Conservation (phyloP, 2,113 vertebrate species). For the Brachyistius frenatus region DNA sequence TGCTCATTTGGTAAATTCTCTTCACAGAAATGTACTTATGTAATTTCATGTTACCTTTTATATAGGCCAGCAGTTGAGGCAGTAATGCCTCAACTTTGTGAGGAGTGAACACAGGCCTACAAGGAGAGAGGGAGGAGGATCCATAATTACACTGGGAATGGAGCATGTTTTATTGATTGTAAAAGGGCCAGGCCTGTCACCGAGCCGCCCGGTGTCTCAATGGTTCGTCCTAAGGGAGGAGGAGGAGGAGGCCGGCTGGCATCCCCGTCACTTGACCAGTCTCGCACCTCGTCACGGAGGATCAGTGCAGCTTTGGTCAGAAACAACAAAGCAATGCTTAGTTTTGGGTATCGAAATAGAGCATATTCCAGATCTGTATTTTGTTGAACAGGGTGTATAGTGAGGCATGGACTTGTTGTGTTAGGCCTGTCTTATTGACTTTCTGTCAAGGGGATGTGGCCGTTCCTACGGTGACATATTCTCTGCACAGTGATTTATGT, state of each 20-base stretch:
- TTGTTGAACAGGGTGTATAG: constrained; percentile 30
- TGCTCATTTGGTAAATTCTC: constrained; percentile 20
- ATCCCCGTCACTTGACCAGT: constrained; percentile 55
- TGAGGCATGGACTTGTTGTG: constrained; percentile 40
- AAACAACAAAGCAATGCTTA: background rate
- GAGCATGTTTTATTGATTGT: constrained; percentile 84
- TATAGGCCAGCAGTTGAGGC: constrained; percentile 66
- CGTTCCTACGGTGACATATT: constrained; percentile 69
- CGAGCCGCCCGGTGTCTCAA: constrained; percentile 69
- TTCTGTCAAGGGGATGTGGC: constrained; percentile 66
- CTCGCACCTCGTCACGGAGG: constrained; percentile 38
- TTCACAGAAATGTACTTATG: constrained; percentile 34
- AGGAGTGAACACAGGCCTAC: constrained; percentile 37
- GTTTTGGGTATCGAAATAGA: background rate
- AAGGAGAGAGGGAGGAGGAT: constrained; percentile 43
- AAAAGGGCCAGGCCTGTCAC: constrained; percentile 78
- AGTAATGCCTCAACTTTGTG: constrained; percentile 62
- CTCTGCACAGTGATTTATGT: constrained; percentile 67
- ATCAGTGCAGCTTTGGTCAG: constrained; percentile 16
- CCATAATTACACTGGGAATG: constrained; percentile 80
- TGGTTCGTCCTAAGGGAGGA: constrained; percentile 53
- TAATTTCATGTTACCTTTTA: constrained; percentile 52
- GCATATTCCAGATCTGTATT: constrained; percentile 1
- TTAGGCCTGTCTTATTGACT: constrained; percentile 74
- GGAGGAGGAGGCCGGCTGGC: constrained; percentile 45